These are phyloP conservation scores for Panthera uncia DNA, from an alignment of 2,113 vertebrate species.

Conservation along the genomic window DNA sequence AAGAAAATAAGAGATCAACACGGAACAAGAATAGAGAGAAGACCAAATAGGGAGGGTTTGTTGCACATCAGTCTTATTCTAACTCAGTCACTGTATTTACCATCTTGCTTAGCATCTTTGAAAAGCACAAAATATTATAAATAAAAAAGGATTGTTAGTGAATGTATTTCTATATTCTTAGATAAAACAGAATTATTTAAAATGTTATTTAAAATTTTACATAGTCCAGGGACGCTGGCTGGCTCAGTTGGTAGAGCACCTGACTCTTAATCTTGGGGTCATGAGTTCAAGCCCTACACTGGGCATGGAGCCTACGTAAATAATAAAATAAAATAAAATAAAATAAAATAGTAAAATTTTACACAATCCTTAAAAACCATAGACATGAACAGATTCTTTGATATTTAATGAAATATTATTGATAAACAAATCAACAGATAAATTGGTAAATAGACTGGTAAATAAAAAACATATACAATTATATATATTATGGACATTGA, in stretches of 20 bases:
- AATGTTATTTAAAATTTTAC: neutral
- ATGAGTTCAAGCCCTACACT: neutral
- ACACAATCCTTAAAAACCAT: neutral
- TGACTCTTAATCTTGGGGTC: neutral
- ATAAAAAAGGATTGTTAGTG: neutral
- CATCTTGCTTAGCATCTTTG: neutral
- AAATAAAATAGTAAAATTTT: neutral
- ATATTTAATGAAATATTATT: neutral
- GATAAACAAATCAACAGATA: neutral
- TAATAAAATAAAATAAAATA: neutral
- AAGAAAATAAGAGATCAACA: neutral
- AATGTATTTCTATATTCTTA: neutral
- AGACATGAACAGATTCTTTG: neutral
- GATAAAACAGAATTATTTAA: neutral
- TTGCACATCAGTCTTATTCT: neutral
- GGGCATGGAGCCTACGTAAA: neutral
- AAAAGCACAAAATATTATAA: neutral
- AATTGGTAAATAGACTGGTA: neutral
- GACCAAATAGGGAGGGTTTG: neutral
- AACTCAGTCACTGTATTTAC: neutral
- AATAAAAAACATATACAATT: neutral
- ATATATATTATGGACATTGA: neutral
- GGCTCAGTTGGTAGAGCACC: neutral
- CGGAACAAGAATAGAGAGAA: neutral
- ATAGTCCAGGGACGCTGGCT: neutral